These are phyloP conservation scores for Orthonevra nobilis DNA, from an alignment of 2,888 invertebrate genomes.

Conservation along the genomic window DNA sequence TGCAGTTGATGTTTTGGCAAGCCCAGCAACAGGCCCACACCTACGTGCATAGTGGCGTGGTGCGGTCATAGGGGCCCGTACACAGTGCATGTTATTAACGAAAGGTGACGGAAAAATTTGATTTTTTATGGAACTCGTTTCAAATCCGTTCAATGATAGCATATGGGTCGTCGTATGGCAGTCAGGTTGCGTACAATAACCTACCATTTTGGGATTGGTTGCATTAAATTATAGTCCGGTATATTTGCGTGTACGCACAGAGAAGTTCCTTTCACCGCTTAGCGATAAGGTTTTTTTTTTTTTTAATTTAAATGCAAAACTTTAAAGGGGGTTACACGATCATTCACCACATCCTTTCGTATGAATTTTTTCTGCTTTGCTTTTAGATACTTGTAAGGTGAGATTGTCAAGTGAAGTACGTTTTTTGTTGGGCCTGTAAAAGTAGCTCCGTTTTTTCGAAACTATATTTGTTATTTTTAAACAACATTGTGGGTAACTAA, in stretches of 20 bases:
- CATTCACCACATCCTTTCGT: no score
- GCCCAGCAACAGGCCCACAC: slow-evolving; percentile 57
- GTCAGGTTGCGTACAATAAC: slow-evolving; percentile 47
- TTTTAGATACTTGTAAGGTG: no score
- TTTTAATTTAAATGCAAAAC: no score
- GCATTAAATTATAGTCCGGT: slow-evolving; percentile 9
- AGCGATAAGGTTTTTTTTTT: slow-evolving; percentile 42
- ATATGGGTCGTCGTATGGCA: slow-evolving; percentile 47
- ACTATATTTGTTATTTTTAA: no score
- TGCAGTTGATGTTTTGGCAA: slow-evolving; percentile 59
- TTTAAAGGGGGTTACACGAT: no score
- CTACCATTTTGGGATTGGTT: slow-evolving; percentile 5
- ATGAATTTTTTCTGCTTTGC: no score
- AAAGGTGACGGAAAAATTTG: slow-evolving; percentile 54
- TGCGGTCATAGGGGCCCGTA: slow-evolving; percentile 49
- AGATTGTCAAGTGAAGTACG: no score
- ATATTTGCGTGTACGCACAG: slow-evolving; percentile 55
- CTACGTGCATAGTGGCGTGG: slow-evolving; percentile 38
- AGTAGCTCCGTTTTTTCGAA: no score
- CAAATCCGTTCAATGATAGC: slow-evolving; percentile 46
- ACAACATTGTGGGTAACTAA: no score
- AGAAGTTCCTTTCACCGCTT: slow-evolving; percentile 59
- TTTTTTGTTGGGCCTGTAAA: no score
- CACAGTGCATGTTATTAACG: slow-evolving; percentile 50
- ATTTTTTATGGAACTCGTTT: slow-evolving; percentile 56